Percentiles rank a stretch among this genome's conserved stretches.
phyloP scores from a whole-genome alignment of 2,113 vertebrate species.

The Equus przewalskii region DNA sequence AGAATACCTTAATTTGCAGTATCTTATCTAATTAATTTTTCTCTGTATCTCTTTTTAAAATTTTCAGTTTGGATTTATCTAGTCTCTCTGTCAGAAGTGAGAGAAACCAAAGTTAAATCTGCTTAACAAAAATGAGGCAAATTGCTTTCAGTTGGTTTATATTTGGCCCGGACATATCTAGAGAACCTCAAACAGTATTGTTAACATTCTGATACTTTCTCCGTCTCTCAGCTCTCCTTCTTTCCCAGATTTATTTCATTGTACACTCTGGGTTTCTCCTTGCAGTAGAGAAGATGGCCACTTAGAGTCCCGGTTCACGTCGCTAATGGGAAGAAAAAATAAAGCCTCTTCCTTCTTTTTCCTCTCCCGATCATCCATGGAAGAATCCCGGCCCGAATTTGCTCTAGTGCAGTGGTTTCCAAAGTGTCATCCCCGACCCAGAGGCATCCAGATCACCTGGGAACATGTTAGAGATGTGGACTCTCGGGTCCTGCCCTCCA shows the following conservation, averaged over 20 bases:
- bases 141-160: not conserved
- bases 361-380: fast-evolving
- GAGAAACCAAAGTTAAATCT: not conserved
- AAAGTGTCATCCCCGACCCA: not conserved
- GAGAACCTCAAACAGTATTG: not conserved
- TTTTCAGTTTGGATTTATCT: not conserved
- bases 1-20: not conserved
- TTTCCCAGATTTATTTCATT: not conserved
- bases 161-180: too few relatives aligned
- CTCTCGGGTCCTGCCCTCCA: not conserved
- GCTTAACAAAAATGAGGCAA: not conserved
- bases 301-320: fast-evolving
- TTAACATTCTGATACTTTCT: not conserved
- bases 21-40: not conserved
- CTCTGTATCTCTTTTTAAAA: fast-evolving
- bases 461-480: not conserved
- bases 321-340: not conserved
- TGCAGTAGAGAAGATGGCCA: not conserved
- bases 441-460: not conserved
- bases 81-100: not conserved
- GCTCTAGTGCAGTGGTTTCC: not conserved
- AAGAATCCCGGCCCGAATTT: not conserved
- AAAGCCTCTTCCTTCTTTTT: not conserved
- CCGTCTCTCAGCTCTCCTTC: not conserved
- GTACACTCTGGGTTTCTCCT: not conserved